Percentiles rank a stretch among this genome's conserved stretches.
These are phyloP conservation scores for Syngnathus acus DNA, from an alignment of 2,797 vertebrate species.

Conservation along the genomic window DNA sequence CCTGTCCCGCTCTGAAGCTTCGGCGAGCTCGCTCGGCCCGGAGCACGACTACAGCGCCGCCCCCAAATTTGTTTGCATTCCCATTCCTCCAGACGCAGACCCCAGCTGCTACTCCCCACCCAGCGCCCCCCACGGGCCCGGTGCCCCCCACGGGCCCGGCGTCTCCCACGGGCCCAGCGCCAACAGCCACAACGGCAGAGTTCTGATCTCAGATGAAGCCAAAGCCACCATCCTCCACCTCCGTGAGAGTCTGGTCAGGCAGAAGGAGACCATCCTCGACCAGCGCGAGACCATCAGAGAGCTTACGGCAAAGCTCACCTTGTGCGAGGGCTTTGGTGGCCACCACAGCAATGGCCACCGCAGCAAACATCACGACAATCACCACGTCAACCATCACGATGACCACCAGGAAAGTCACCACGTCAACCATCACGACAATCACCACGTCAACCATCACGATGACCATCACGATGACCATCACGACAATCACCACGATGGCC, in stretches of 20 bases:
- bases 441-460: slow-evolving; percentile 20
- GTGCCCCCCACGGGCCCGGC: slow-evolving; percentile 20
- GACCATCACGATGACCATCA: slow-evolving; percentile 16
- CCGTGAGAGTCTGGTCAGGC: slow-evolving; percentile 75
- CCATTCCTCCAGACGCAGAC: slow-evolving; percentile 75
- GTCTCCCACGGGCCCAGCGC: slow-evolving; percentile 36
- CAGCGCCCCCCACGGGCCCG: slow-evolving; percentile 45
- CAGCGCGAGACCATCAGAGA: slow-evolving; percentile 79
- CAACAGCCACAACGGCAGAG: slow-evolving; percentile 35
- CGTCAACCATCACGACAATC: slow-evolving; percentile 33
- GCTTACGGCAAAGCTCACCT: slow-evolving; percentile 74
- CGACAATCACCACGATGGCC: slow-evolving; percentile 27
- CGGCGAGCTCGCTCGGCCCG: slow-evolving; percentile 46
- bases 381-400: slow-evolving; percentile 21
- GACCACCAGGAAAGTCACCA: slow-evolving; percentile 14
- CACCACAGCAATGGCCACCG: slow-evolving; percentile 46
- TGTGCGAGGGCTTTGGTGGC: slow-evolving; percentile 71
- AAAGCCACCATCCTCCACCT: slow-evolving; percentile 78
- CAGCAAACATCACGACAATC: slow-evolving; percentile 19
- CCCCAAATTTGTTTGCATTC: slow-evolving; percentile 78
- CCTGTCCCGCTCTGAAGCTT: slow-evolving; percentile 43
- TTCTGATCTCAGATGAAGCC: slow-evolving; percentile 70
- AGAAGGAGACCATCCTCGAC: slow-evolving; percentile 79
- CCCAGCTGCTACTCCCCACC: slow-evolving; percentile 66
- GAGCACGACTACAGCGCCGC: slow-evolving; percentile 65